Evolutionary conservation across 2,888 invertebrate species (phyloP).

Genomic region (Allophyes oxyacanthae): DNA sequence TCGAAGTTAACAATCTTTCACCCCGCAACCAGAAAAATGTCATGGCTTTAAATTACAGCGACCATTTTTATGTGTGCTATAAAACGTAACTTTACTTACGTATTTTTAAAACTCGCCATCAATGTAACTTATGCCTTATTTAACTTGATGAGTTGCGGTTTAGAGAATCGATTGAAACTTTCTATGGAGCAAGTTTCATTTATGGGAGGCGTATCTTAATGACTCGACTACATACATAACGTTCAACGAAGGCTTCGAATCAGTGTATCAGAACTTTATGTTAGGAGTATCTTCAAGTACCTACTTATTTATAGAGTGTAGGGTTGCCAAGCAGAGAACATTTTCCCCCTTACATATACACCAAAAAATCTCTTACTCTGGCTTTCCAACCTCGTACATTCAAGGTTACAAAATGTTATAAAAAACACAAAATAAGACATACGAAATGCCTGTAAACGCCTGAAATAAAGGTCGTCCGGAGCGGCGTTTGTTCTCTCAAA

Average conservation of each 20-base stretch:
- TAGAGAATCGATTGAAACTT: constrained; percentile 49
- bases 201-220: constrained; percentile 45
- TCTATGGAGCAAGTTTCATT: constrained; percentile 47
- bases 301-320: not conserved
- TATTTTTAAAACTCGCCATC: constrained; percentile 31
- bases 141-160: constrained; percentile 39
- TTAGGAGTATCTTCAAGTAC: constrained; percentile 5
- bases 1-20: constrained; percentile 24
- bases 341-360: too few species aligned
- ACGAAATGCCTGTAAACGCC: too few species aligned
- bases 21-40: constrained; percentile 6
- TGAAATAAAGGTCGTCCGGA: too few species aligned
- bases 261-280: constrained; percentile 27
- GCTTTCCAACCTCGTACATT: too few species aligned
- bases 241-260: constrained; percentile 35
- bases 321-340: too few species aligned
- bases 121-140: constrained; percentile 38
- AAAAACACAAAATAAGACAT: too few species aligned
- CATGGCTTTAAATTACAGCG: constrained; percentile 18
- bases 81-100: constrained; percentile 21
- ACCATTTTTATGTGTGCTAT: constrained; percentile 2
- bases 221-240: constrained; percentile 42
- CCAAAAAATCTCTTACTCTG: too few species aligned
- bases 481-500: too few species aligned
- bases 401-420: too few species aligned